phyloP scores from a whole-genome alignment of 2,797 vertebrate species.

The Brachymystax lenok region DNA sequence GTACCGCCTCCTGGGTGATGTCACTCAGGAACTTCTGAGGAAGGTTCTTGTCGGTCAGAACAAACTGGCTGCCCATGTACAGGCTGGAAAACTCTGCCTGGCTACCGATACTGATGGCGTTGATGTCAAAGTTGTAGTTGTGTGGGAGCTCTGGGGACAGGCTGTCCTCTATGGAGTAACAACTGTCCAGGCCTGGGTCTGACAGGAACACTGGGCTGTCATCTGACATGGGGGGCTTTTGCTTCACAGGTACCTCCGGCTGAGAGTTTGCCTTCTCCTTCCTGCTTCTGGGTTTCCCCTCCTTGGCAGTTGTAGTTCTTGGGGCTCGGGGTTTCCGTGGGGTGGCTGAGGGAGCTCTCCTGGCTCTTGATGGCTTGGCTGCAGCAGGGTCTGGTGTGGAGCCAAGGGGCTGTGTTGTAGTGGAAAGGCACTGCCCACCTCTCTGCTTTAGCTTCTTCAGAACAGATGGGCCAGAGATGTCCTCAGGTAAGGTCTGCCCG shows the following conservation, averaged over 20 bases:
- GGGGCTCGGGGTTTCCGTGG: constrained; percentile 81
- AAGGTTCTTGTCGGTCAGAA: constrained; percentile 92
- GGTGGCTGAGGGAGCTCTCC: constrained; percentile 69
- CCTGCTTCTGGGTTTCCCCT: constrained; percentile 74
- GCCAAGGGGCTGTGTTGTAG: constrained; percentile 68
- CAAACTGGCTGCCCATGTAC: constrained; percentile 93
- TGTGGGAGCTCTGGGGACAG: constrained; percentile 92
- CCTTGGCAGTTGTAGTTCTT: constrained; percentile 76
- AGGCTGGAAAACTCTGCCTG: constrained; percentile 92
- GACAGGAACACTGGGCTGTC: constrained; percentile 84
- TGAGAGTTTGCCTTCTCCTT: constrained; percentile 75
- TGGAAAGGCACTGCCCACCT: constrained; percentile 55
- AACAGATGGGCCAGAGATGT: constrained; percentile 87
- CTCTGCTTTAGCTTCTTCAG: constrained; percentile 87
- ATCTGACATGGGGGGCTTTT: constrained; percentile 76
- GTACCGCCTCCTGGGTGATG: constrained; percentile 84
- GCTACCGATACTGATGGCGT: constrained; percentile 78
- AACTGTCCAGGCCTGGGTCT: constrained; percentile 89
- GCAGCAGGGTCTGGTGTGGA: constrained; percentile 59
- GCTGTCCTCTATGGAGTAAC: constrained; percentile 93
- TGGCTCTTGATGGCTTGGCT: constrained; percentile 73
- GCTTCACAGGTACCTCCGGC: constrained; percentile 57
- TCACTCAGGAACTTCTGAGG: constrained; percentile 96
- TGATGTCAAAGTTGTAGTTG: constrained; percentile 96
- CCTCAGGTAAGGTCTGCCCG: constrained; percentile 76